Percentiles rank a stretch among this genome's conserved stretches.
Evolutionary conservation across 2,888 invertebrate species (phyloP).

Genomic region (Drosophila hamatofila): DNA sequence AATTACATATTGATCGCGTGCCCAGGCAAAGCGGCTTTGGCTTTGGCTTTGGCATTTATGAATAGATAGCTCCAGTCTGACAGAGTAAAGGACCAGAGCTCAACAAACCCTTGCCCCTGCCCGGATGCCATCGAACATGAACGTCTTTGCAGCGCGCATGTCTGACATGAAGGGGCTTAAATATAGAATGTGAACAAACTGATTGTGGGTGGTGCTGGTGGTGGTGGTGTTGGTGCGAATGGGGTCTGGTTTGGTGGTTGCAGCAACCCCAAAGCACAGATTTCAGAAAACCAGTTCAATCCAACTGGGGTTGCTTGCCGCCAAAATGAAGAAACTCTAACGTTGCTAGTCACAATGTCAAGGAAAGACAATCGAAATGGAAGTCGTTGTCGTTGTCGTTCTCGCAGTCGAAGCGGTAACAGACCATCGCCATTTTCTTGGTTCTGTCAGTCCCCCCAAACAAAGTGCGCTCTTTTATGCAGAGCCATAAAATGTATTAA

Average conservation of each 20-base stretch:
- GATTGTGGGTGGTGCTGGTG: conserved; percentile 33
- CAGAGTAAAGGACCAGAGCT: conserved; percentile 40
- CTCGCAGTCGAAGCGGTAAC: conserved; percentile 45
- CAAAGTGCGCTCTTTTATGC: conserved; percentile 48
- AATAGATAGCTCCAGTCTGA: conserved; percentile 61
- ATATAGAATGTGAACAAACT: conserved; percentile 53
- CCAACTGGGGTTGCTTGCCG: conserved; percentile 63
- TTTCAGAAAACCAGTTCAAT: conserved; percentile 63
- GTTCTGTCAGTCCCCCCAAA: conserved; percentile 15
- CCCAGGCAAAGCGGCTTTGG: conserved; percentile 40
- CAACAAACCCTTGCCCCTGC: conserved; percentile 48
- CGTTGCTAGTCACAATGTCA: conserved; percentile 71
- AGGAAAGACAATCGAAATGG: conserved; percentile 59
- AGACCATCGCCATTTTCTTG: conserved; percentile 66
- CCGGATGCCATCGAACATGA: conserved; percentile 20
- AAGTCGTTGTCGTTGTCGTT: conserved; percentile 28
- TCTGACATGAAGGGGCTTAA: conserved; percentile 55
- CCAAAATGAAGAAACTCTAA: conserved; percentile 72
- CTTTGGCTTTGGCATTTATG: conserved; percentile 59
- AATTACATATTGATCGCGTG: conserved; percentile 75
- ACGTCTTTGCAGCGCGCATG: conserved; percentile 72
- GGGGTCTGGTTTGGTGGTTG: conserved; percentile 42
- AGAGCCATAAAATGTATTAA: conserved; percentile 54
- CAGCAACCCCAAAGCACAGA: conserved; percentile 78
- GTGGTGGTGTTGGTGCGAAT: conserved; percentile 18